A percentile compares a stretch with the other conserved stretches of the same genome.
Conservation (phyloP, 2,113 vertebrate genomes). For the Rhombomys opimus region DNA sequence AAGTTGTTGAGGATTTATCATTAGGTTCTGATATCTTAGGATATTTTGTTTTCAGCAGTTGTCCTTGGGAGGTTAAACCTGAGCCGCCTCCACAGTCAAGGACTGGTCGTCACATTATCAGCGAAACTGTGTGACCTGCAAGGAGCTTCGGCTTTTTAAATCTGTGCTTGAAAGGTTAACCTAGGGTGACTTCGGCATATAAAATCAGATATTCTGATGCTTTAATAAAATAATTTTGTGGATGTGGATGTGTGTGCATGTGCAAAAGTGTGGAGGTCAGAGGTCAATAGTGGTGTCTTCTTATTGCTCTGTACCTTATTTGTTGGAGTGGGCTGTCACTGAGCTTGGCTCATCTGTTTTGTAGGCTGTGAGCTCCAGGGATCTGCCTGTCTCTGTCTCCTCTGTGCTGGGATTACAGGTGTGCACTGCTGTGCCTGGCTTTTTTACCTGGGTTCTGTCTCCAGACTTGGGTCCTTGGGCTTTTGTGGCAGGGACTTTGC, state of each 20-base stretch:
- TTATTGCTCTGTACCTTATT: not conserved
- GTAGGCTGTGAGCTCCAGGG: not conserved
- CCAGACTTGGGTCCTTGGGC: no score
- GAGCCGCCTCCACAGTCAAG: not conserved
- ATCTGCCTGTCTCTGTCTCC: not conserved
- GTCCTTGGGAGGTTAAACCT: not conserved
- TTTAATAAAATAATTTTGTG: not conserved
- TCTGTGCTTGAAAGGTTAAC: slow-evolving; percentile 47
- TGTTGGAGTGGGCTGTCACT: not conserved
- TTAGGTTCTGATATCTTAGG: not conserved
- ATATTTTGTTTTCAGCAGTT: slow-evolving; percentile 41
- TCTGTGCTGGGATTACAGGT: no score
- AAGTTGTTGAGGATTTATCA: slow-evolving; percentile 14
- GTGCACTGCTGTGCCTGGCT: not conserved
- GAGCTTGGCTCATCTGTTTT: not conserved
- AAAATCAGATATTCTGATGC: slow-evolving; percentile 38
- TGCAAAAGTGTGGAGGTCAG: not conserved
- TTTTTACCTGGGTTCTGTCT: not conserved
- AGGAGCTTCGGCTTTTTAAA: not conserved
- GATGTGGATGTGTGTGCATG: not conserved
- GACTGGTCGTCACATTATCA: not conserved
- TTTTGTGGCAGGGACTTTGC: slow-evolving; percentile 1
- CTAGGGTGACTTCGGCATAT: not conserved
- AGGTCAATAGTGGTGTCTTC: not conserved
- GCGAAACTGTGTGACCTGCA: not conserved